A percentile compares a stretch with the other conserved stretches of the same genome.
phyloP scores from a whole-genome alignment of 30 jellyfish, hydroid and myxozoan genomes.

The Aurelia sp. region DNA sequence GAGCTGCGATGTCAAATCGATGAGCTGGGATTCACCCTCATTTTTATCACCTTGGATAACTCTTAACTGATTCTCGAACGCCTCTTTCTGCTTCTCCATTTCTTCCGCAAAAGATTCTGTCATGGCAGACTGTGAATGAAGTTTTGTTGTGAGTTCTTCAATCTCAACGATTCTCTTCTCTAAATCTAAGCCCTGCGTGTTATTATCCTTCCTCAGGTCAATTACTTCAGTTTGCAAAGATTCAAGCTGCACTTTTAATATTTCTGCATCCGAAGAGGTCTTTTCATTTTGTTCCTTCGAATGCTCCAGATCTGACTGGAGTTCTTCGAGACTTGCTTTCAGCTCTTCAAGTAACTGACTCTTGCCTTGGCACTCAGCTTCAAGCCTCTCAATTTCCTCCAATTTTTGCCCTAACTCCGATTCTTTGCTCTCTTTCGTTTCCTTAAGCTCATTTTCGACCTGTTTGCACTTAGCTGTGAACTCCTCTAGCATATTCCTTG shows the following conservation, averaged over 20 bases:
- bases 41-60: not conserved
- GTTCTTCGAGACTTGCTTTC: not conserved
- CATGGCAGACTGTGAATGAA: not conserved
- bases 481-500: constrained; percentile 9
- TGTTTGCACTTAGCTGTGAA: constrained; percentile 5
- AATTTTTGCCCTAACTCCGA: not conserved
- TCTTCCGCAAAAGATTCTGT: not conserved
- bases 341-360: not conserved
- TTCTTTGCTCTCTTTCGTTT: not conserved
- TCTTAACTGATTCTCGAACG: constrained; percentile 3
- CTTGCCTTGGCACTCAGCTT: constrained; percentile 1
- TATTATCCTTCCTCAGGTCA: constrained; percentile 8
- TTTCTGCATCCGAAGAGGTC: not conserved
- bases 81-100: constrained; percentile 3
- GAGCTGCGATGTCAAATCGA: not conserved
- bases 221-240: not conserved
- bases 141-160: not conserved
- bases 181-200: not conserved
- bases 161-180: not conserved
- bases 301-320: not conserved
- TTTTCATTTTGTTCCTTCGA: not conserved
- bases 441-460: not conserved
- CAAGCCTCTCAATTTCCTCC: constrained; percentile 15
- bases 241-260: not conserved
- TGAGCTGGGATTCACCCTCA: not conserved